These are phyloP conservation scores for Labeo calbasu DNA, from an alignment of 2,797 vertebrate genomes.

Conservation along the genomic window DNA sequence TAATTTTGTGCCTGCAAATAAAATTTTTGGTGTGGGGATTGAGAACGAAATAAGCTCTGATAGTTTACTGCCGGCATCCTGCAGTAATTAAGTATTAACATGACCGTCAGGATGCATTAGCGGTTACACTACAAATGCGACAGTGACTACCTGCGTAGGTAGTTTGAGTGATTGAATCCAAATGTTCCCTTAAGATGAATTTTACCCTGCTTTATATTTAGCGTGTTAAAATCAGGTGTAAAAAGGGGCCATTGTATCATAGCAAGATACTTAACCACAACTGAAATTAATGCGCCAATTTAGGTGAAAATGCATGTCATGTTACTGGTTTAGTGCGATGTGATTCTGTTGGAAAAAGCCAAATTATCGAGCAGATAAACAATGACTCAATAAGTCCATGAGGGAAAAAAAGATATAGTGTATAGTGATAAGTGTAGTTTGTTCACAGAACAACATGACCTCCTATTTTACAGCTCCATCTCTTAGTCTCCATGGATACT, in stretches of 20 bases:
- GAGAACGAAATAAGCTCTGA: not conserved
- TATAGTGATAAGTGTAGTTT: not conserved
- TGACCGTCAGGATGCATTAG: not conserved
- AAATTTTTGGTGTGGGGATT: not conserved
- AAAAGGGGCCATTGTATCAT: not conserved
- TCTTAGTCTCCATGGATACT: constrained; percentile 28
- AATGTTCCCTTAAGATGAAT: not conserved
- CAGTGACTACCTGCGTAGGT: not conserved
- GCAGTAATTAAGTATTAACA: not conserved
- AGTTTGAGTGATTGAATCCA: not conserved
- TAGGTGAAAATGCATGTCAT: no score
- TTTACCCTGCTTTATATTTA: not conserved
- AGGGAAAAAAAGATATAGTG: not conserved
- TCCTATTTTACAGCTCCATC: not conserved
- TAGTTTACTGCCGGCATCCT: not conserved
- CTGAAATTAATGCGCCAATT: no score
- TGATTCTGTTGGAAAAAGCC: not conserved
- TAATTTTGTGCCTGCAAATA: not conserved
- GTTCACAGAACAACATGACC: constrained; percentile 16
- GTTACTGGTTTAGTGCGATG: not conserved
- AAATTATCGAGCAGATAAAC: not conserved
- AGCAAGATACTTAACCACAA: not conserved
- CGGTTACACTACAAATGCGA: not conserved
- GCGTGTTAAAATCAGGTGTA: not conserved
- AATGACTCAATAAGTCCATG: not conserved